Percentiles rank a stretch among this genome's conserved stretches.
phyloP scores from a whole-genome alignment of 2,113 vertebrate genomes.

The Tachysurus vachellii region DNA sequence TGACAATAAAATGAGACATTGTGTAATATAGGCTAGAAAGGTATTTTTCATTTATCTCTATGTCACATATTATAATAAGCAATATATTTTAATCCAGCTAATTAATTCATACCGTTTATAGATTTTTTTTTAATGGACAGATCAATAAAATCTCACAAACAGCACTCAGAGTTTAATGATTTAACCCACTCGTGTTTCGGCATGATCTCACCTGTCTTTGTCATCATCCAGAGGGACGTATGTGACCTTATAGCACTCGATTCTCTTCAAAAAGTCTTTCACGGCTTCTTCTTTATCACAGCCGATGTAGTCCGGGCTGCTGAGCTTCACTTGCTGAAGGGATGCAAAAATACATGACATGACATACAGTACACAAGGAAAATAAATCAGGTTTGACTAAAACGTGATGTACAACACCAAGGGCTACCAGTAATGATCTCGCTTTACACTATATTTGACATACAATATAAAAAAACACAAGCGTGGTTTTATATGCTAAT shows the following conservation, averaged over 20 bases:
- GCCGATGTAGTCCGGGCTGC: conserved; percentile 84
- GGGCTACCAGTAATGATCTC: background rate
- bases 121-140: background rate
- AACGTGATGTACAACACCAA: background rate
- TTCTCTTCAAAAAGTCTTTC: conserved; percentile 85
- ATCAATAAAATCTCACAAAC: background rate
- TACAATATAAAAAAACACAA: background rate
- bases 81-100: background rate
- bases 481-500: conserved; percentile 1
- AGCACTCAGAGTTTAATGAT: background rate
- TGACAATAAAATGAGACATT: no score
- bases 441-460: background rate
- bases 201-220: conserved; percentile 78
- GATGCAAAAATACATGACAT: background rate
- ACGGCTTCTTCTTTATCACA: conserved; percentile 84
- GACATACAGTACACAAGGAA: background rate
- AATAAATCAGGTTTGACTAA: background rate
- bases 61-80: no score
- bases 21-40: no score
- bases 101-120: background rate
- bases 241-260: conserved; percentile 84
- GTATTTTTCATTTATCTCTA: no score
- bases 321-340: conserved; percentile 87
- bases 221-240: conserved; percentile 84
- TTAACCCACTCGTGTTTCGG: background rate